Evolutionary conservation across 2,113 vertebrate species (phyloP).

Genomic region (Turnix velox): DNA sequence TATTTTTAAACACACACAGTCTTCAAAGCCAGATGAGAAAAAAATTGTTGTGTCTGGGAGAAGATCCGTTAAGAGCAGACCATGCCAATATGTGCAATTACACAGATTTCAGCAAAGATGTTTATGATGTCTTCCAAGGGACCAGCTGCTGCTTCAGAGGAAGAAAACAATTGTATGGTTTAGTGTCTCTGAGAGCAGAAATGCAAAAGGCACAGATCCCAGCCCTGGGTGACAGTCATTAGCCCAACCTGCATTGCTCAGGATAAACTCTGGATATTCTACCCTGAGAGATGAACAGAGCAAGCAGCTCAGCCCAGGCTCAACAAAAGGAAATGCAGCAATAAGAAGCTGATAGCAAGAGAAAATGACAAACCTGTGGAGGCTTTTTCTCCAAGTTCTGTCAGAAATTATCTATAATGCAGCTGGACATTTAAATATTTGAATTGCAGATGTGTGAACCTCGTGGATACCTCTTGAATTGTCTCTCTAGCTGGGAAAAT

Average conservation of each 20-base stretch:
- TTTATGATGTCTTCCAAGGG: conserved; percentile 64
- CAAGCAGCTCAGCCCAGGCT: neutral
- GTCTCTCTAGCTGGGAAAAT: neutral
- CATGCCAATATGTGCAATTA: conserved; percentile 51
- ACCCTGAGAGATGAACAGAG: neutral
- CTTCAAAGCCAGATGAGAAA: conserved; percentile 58
- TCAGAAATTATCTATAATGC: neutral
- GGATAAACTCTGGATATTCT: conserved; percentile 47
- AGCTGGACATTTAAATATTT: neutral
- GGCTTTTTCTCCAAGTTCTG: neutral
- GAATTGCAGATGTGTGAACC: neutral
- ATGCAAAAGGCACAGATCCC: conserved; percentile 50
- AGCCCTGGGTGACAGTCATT: conserved; percentile 22
- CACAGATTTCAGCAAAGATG: conserved; percentile 51
- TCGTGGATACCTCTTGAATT: neutral
- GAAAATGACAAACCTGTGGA: neutral
- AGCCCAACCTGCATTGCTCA: neutral
- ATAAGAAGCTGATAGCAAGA: neutral
- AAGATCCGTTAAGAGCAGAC: conserved; percentile 33
- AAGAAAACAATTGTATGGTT: conserved; percentile 42
- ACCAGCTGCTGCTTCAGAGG: conserved; percentile 59
- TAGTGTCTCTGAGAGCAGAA: conserved; percentile 34
- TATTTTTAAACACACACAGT: conserved; percentile 42
- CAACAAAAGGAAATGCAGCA: neutral
- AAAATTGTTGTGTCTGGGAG: conserved; percentile 56